Conservation (phyloP, 2,113 vertebrate species). For the Nesoenas mayeri region DNA sequence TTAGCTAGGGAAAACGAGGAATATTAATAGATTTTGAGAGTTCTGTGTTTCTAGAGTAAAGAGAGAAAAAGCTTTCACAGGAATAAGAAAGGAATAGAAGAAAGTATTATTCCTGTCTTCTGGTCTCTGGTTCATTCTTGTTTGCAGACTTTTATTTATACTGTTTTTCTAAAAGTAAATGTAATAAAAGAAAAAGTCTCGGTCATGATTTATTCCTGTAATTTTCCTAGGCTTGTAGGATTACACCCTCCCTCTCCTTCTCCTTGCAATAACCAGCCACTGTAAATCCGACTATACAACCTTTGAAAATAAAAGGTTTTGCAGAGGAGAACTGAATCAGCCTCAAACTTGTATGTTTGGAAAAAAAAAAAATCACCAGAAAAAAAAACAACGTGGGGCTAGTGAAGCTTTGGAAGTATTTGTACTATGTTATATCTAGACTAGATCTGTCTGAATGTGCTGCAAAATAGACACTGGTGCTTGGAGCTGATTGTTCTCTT, state of each 20-base stretch:
- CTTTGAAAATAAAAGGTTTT: conserved; percentile 1
- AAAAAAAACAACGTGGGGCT: background rate
- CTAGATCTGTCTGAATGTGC: conserved; percentile 22
- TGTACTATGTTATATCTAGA: conserved; percentile 45
- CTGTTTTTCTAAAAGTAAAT: conserved; percentile 57
- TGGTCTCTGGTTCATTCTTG: background rate
- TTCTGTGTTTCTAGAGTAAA: conserved; percentile 47
- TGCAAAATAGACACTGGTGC: background rate
- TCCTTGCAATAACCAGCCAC: conserved; percentile 50
- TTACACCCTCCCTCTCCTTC: conserved; percentile 27
- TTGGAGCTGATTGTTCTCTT: conserved; percentile 49
- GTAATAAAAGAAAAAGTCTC: conserved; percentile 65
- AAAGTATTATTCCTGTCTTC: conserved; percentile 24
- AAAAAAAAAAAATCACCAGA: background rate
- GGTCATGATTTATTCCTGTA: conserved; percentile 59
- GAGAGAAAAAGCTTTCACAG: conserved; percentile 28
- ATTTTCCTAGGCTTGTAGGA: conserved; percentile 65
- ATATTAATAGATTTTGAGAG: conserved; percentile 63
- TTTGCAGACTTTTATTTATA: conserved; percentile 67
- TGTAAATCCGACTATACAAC: conserved; percentile 63
- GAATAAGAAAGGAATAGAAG: background rate
- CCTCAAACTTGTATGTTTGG: conserved; percentile 45
- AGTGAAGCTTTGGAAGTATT: conserved; percentile 30
- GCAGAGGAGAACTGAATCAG: conserved; percentile 63
- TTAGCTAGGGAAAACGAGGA: conserved; percentile 58